These are phyloP conservation scores for Scortum barcoo DNA, from an alignment of 2,113 vertebrate genomes.

Conservation along the genomic window DNA sequence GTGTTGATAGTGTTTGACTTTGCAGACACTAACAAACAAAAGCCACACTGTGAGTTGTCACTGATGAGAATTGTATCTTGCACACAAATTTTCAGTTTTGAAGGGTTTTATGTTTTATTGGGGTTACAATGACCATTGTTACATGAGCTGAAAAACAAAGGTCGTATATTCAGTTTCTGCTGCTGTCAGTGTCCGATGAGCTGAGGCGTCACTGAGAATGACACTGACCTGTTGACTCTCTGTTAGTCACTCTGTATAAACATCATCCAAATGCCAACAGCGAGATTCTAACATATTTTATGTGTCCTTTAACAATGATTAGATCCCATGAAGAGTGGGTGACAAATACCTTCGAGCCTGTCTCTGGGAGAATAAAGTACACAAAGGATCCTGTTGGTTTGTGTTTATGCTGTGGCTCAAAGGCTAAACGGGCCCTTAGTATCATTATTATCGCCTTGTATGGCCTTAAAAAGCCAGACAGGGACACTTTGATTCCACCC, in stretches of 20 bases:
- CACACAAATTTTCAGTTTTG: neutral
- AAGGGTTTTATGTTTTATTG: neutral
- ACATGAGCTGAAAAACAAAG: conserved; percentile 13
- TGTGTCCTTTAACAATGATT: neutral
- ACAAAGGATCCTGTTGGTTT: conserved; percentile 12
- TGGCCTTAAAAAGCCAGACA: conserved; percentile 10
- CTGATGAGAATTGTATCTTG: neutral
- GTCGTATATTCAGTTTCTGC: conserved; percentile 10
- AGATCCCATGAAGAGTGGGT: neutral
- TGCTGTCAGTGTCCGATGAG: conserved; percentile 7
- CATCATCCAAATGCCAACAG: conserved; percentile 18
- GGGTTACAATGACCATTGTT: neutral
- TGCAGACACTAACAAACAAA: neutral
- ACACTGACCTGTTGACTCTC: conserved; percentile 19
- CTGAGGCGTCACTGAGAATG: conserved; percentile 15
- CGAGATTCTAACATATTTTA: neutral
- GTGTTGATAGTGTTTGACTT: neutral
- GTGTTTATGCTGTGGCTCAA: neutral
- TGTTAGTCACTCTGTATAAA: conserved; percentile 18
- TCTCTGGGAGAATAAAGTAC: neutral
- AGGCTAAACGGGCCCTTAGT: neutral
- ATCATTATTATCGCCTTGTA: neutral
- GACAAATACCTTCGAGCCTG: conserved; percentile 2
- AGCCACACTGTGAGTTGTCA: neutral
- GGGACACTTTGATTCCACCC: neutral